Conservation (phyloP, 2,797 vertebrate species). For the Coluber constrictor region DNA sequence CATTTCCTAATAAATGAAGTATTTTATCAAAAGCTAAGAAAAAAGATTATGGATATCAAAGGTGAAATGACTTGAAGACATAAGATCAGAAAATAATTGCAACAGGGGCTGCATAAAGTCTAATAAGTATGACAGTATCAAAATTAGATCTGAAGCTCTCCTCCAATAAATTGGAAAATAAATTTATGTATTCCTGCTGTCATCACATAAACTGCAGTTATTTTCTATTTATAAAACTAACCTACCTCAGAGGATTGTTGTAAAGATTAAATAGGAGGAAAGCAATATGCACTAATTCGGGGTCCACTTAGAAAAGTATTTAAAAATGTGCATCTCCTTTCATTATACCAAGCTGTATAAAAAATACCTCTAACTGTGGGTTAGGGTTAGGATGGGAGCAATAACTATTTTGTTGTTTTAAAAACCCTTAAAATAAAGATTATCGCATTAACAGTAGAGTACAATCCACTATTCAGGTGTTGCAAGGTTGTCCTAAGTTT, state of each 20-base stretch:
- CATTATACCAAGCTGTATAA: not conserved
- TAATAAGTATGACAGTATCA: not conserved
- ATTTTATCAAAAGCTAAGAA: not conserved
- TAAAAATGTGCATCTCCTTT: not conserved
- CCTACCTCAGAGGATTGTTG: not conserved
- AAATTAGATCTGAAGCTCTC: not conserved
- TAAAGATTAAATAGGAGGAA: not conserved
- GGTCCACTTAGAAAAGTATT: not conserved
- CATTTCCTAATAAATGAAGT: not conserved
- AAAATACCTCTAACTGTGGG: not conserved
- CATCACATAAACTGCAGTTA: not conserved
- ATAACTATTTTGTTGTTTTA: not conserved
- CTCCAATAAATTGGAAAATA: not conserved
- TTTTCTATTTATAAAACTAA: not conserved
- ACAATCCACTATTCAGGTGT: not conserved
- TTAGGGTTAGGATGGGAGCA: not conserved
- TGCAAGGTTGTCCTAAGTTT: not conserved
- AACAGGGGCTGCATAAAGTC: not conserved
- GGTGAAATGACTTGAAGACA: not conserved
- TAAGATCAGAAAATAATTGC: not conserved
- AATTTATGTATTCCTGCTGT: not conserved
- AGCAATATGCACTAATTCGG: not conserved
- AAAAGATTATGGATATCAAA: not conserved
- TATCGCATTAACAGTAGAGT: not conserved
- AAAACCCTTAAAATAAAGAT: not conserved